Evolutionary conservation across 1,140 invertebrate genomes (phyloP).

Genomic region (Lethrus apterus): DNA sequence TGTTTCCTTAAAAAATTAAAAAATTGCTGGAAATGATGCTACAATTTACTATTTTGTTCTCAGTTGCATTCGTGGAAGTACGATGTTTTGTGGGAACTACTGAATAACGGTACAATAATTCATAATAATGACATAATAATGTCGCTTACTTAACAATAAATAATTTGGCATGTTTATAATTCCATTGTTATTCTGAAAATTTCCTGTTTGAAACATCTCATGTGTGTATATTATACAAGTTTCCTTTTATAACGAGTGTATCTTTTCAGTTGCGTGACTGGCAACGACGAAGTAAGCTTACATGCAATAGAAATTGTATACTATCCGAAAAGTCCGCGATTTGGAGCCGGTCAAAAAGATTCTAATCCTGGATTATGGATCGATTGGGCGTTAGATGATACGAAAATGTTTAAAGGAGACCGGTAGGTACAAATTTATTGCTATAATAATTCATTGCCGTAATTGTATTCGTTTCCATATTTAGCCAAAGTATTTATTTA

Average conservation of each 20-base stretch:
- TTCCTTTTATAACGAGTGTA: slow-evolving; percentile 30
- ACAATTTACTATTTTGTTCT: too few relatives aligned
- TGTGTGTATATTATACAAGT: background rate
- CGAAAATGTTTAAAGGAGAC: slow-evolving; percentile 66
- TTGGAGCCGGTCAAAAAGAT: slow-evolving; percentile 51
- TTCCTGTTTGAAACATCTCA: background rate
- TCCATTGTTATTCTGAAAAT: background rate
- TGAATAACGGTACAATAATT: too few relatives aligned
- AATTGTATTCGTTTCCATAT: background rate
- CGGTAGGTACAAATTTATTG: slow-evolving; percentile 45
- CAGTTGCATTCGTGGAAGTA: too few relatives aligned
- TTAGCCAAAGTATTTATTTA: too few relatives aligned
- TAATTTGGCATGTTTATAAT: too few relatives aligned
- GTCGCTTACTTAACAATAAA: too few relatives aligned
- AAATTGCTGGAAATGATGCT: too few relatives aligned
- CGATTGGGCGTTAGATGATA: slow-evolving; percentile 70
- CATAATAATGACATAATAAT: too few relatives aligned
- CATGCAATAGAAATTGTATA: slow-evolving; percentile 59
- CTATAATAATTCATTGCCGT: background rate
- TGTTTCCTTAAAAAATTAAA: too few relatives aligned
- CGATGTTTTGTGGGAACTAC: too few relatives aligned
- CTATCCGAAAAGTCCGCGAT: slow-evolving; percentile 57
- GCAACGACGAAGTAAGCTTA: slow-evolving; percentile 45
- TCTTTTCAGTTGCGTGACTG: slow-evolving; percentile 47
- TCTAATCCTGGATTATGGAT: slow-evolving; percentile 55